These are phyloP conservation scores for Drosophila sulfurigaster DNA, from an alignment of 1,140 invertebrate species.

Conservation along the genomic window DNA sequence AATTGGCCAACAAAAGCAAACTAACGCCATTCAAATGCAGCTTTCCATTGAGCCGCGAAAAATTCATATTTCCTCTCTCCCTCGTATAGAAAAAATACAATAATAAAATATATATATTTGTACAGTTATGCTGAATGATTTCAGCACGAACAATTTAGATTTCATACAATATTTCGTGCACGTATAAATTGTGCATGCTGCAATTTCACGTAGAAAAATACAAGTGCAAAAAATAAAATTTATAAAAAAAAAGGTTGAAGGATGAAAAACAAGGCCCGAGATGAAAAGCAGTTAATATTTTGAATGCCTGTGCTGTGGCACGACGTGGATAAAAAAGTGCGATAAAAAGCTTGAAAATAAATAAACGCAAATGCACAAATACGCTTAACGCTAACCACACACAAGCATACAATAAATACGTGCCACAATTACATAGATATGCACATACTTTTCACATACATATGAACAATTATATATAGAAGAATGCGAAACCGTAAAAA, in stretches of 20 bases:
- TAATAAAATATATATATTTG: slow-evolving; percentile 6
- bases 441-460: neutral
- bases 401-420: slow-evolving; percentile 17
- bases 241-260: neutral
- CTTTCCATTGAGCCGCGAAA: slow-evolving; percentile 10
- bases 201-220: slow-evolving; percentile 18
- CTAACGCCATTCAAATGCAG: slow-evolving; percentile 17
- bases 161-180: slow-evolving; percentile 56
- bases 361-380: slow-evolving; percentile 65
- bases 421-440: neutral
- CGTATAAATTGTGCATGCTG: slow-evolving; percentile 47
- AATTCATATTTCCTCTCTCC: neutral
- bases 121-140: slow-evolving; percentile 32
- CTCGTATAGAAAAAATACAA: neutral
- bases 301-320: slow-evolving; percentile 30
- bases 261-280: slow-evolving; percentile 29
- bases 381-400: slow-evolving; percentile 26
- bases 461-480: neutral
- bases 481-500: slow-evolving; percentile 55
- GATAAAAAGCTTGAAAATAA: slow-evolving; percentile 65
- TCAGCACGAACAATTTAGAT: slow-evolving; percentile 60
- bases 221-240: slow-evolving; percentile 7
- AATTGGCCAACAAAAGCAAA: slow-evolving; percentile 31
- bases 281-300: slow-evolving; percentile 75
- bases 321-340: slow-evolving; percentile 19